Percentiles rank a stretch among this genome's conserved stretches.
phyloP scores from a whole-genome alignment of 2,797 vertebrate genomes.

The Sebastes itinus region DNA sequence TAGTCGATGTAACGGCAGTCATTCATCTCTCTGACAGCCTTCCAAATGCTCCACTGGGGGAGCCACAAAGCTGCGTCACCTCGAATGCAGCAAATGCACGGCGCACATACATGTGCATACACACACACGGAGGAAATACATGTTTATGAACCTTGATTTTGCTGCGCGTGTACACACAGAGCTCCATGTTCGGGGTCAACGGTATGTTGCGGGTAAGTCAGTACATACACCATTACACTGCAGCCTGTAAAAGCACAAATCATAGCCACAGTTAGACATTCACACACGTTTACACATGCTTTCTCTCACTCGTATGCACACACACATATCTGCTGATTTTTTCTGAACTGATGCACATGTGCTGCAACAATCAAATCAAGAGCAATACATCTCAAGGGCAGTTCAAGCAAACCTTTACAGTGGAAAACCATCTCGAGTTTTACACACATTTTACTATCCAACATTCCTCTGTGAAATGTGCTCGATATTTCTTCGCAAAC shows the following conservation, averaged over 20 bases:
- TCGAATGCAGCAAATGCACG: conserved; percentile 62
- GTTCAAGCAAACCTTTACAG: conserved; percentile 13
- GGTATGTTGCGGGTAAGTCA: conserved; percentile 20
- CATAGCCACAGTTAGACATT: conserved; percentile 18
- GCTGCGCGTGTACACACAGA: background rate
- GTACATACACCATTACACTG: conserved; percentile 44
- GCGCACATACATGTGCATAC: background rate
- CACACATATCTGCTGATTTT: conserved; percentile 16
- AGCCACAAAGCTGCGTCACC: conserved; percentile 77
- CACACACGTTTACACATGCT: background rate
- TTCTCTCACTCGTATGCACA: background rate
- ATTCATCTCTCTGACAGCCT: conserved; percentile 82
- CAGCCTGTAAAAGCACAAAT: conserved; percentile 43
- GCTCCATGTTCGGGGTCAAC: conserved; percentile 49
- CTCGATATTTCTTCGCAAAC: conserved; percentile 21
- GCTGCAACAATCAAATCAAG: conserved; percentile 35
- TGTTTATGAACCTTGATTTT: conserved; percentile 13
- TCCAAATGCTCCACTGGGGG: conserved; percentile 75
- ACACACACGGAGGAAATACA: background rate
- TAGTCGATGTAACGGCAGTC: conserved; percentile 78
- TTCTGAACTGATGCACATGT: conserved; percentile 1
- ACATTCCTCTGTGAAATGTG: background rate
- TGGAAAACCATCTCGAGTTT: background rate
- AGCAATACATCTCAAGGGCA: conserved; percentile 33
- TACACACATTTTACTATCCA: background rate